Base-by-base conservation (phyloP, 1,140 invertebrate genomes). In the Microplitis mediator region DNA sequence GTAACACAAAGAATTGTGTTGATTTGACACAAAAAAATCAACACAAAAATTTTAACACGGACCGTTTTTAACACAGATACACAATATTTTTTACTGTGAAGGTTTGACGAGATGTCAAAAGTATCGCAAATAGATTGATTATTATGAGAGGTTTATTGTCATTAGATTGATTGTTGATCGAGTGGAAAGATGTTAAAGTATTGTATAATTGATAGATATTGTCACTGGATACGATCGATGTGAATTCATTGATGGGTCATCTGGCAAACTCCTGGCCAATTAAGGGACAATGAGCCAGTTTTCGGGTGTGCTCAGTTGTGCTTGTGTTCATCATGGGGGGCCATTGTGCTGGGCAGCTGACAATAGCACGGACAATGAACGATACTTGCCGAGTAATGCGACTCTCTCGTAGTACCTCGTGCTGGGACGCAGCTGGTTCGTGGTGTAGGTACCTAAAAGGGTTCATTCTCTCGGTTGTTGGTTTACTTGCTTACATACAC, bases 271-370 rank as follows among this genome's bases (percentile, higher is more conserved):
- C 56, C 16, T 63, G 69, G 58, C 60, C 69, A 71, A 71, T 71
- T 71, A 71, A 52, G 35, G 39, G 56, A 71, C 69, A 71, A 71
- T 71, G 39, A 71, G 60, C 69, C 56, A 52, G 69, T 71, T 71
- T 71, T 71, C 60, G 56, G 58, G 56, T 63, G 56, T 62, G 69
- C 62, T 50, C 65, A 45, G 50, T 14, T 63, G 58, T 52, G 54
- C 67, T 63, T 63, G 61, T 63, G 69, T 63, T 71, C 58, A 71
- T 67, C 69, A 62, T 61, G 58, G 45, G 45, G 69, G 31, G 45
- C 69, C 61, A 71, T 71, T 71, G 69, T 71, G 58, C 23, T 23
- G 16, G 39, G 56, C 58, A 63, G 61, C 69, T 62, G 69, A 71
- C 58, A 69, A 60, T 60, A 56, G 54, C 54, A 69, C 34, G 67